Base-by-base conservation (phyloP, 1,140 invertebrate species). In the Drosophila lini region DNA sequence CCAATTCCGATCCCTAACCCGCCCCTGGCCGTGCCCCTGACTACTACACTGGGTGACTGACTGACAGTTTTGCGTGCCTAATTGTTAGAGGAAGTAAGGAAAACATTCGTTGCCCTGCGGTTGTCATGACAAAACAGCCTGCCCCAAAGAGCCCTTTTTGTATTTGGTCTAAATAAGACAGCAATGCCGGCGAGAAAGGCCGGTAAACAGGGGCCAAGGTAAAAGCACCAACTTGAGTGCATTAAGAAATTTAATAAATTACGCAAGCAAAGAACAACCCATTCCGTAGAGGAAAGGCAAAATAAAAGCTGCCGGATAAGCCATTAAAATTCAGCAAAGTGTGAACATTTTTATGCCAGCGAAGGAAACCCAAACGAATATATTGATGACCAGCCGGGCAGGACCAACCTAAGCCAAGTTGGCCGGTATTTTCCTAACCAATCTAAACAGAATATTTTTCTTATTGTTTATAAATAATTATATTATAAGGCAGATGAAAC, bases 61-160 rank as follows among this genome's bases (percentile, higher is more conserved):
- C 67, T 70, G 67, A 58, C 65, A 38, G 68, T 58, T 58, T 47
- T 88, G 83, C 71, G 83, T 80, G 76, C 84, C 80, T 77, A 82
- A 86, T 83, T 86, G 84, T 79, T 68, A 80, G 76, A 59, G 74
- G 50, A 73, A 64, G 63, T 38, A 56, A 52, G 48, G 70, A 74
- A 78, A 82, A 62, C 58, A 78, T 78, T 62, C 45, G 59, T 59
- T 75, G 60, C 40, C 70, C 55, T 71, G 45, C 47, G 38, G 71
- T 74, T 75, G 59, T 38, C 50, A 56, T 74, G 69, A 22, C 70
- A 62, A 41, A 36, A n/a, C 25, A 41, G 16, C 38, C 45, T 31
- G 45, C 16, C 25, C 41, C n/a, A 67, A 53, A 57, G 22, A 42
- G 6, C 25, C 55, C 55, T 32, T 59, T 41, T 28, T 1, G 11